Evolutionary conservation across 1,140 invertebrate species (phyloP).

Genomic region (Orchesella cincta): DNA sequence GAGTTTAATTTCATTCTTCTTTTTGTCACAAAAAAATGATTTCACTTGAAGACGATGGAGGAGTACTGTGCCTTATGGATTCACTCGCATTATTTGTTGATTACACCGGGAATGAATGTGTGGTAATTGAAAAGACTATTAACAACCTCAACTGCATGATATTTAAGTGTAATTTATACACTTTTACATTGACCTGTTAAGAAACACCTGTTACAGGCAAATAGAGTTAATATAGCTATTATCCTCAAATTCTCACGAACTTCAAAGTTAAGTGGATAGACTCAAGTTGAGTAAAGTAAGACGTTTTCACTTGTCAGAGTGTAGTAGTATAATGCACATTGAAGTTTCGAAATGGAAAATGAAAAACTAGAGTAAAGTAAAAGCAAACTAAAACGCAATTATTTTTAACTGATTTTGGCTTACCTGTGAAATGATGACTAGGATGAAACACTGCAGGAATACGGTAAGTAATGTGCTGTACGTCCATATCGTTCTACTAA

Average conservation of each 20-base stretch:
- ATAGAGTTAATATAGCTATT: neutral
- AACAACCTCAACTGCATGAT: no score
- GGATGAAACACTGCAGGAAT: constrained; percentile 20
- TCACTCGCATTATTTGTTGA: no score
- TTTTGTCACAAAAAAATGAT: neutral
- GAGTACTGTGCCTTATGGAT: neutral
- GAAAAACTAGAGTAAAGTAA: neutral
- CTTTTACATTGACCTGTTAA: neutral
- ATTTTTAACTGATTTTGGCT: neutral
- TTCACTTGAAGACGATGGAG: neutral
- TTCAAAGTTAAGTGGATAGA: no score
- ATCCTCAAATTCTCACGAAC: neutral
- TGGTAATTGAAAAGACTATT: no score
- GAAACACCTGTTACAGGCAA: neutral
- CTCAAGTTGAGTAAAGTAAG: no score
- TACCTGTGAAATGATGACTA: constrained; percentile 23
- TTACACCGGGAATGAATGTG: no score
- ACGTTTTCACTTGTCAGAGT: no score
- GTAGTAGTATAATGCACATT: no score
- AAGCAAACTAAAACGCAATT: neutral
- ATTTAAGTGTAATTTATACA: no score
- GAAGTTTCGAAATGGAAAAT: neutral
- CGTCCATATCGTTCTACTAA: constrained; percentile 14
- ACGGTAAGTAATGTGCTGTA: neutral
- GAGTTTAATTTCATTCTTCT: neutral